Evolutionary conservation across 2,113 vertebrate species (phyloP), one percentile per base, ranked within the genome.

Genomic region (Micronisus gabar): DNA sequence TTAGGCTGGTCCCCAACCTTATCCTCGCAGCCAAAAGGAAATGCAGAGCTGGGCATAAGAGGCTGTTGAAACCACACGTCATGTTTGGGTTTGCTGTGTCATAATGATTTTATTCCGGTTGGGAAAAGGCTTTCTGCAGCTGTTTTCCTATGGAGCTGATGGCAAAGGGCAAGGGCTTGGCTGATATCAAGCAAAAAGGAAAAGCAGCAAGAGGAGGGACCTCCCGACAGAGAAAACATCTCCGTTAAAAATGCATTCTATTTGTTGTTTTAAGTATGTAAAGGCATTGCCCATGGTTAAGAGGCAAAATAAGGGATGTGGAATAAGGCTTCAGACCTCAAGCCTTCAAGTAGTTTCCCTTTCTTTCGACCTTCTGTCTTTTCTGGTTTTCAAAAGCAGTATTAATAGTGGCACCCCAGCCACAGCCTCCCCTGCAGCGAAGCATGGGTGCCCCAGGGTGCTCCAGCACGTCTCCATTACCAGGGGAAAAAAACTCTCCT

Each of bases 101-200:
- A 96, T 85, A 97, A 97, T 95, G 96, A 94, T 93, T 97, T 97
- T 97, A 97, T 93, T 96, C 94, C 70, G 89, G 96, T 96, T 61
- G 75, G 55, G 80, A 94, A 85, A 92, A 96, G 91, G 89, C 67
- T 93, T 95, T 95, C 87, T 95, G 96, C 96, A 92, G 92, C 85
- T 96, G 90, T 93, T 96, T 96, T 96, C 96, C 93, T 96, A 92
- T 61, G 72, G 91, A 93, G 74, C 62, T 58, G 79, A 79, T 61
- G 91, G 74, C 68, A 70, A 15, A 95, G 59, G 83, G 81, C 90
- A 90, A 92, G 82, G 91, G 76, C 66, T 75, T 0, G 12, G 15
- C 80, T 81, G 95, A 97, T 55, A 53, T 4, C 5, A 50, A 81
- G 94, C 41, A 80, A 45, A 65, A 93, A 12, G 81, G 67, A 95